Evolutionary conservation across 2,797 vertebrate species (phyloP).

Genomic region (Crocodylus rhombifer): DNA sequence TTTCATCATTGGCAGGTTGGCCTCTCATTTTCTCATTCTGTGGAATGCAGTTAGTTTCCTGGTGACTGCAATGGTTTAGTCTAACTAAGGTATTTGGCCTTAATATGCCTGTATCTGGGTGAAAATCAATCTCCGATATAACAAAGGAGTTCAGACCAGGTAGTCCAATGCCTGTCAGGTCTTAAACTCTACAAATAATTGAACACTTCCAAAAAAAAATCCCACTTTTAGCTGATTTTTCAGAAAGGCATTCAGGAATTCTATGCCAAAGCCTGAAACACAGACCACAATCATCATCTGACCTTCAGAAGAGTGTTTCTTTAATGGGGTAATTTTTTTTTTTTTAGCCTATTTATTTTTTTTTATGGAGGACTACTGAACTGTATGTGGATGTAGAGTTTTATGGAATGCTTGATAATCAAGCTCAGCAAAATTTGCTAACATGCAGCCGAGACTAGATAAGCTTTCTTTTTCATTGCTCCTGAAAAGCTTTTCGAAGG

Average conservation of each 20-base stretch:
- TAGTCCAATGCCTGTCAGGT: too few relatives aligned
- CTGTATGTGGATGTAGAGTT: neutral
- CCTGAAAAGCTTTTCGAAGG: neutral
- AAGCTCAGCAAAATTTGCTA: neutral
- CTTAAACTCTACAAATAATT: too few relatives aligned
- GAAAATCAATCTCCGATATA: too few relatives aligned
- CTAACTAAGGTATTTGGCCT: too few relatives aligned
- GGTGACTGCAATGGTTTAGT: too few relatives aligned
- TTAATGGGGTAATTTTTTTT: neutral
- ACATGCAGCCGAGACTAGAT: neutral
- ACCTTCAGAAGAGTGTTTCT: neutral
- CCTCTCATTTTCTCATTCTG: too few relatives aligned
- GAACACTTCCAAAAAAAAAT: too few relatives aligned
- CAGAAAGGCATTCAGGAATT: neutral
- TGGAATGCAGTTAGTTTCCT: too few relatives aligned
- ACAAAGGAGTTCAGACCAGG: too few relatives aligned
- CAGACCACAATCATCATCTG: neutral
- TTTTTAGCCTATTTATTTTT: neutral
- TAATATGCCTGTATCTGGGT: too few relatives aligned
- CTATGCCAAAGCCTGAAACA: neutral
- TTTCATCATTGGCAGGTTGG: too few relatives aligned
- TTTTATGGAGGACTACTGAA: neutral
- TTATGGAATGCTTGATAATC: neutral
- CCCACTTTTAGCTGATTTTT: too few relatives aligned
- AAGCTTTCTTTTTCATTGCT: constrained; percentile 16